Evolutionary conservation across 2,797 vertebrate genomes (phyloP).

Genomic region (Phrynocephalus vlangalii): DNA sequence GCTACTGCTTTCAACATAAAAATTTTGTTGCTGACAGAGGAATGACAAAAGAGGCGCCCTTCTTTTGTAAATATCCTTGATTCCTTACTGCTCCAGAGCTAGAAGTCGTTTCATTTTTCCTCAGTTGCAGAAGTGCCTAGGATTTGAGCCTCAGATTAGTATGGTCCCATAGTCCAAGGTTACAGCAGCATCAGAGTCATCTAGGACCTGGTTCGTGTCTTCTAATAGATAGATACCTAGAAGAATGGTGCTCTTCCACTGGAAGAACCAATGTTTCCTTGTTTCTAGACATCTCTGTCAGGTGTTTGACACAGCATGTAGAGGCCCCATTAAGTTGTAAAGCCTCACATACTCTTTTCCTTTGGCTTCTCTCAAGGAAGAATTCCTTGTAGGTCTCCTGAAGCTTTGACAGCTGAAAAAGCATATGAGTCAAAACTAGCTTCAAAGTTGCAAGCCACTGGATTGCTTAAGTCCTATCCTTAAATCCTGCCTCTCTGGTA

Average conservation of each 20-base stretch:
- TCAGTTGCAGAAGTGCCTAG: background rate
- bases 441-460: background rate
- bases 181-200: background rate
- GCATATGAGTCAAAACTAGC: background rate
- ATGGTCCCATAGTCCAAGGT: background rate
- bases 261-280: background rate
- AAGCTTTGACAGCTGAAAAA: conserved; percentile 33
- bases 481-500: conserved; percentile 14
- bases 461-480: background rate
- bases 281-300: background rate
- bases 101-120: background rate
- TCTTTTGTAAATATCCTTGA: background rate
- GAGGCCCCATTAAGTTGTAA: background rate
- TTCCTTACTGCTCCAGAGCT: background rate
- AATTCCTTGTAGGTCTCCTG: conserved; percentile 23
- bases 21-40: background rate
- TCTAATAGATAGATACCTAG: background rate
- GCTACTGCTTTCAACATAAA: background rate
- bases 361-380: background rate
- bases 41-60: too few species aligned
- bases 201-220: too few species aligned
- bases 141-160: background rate
- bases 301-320: background rate
- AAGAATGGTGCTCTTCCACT: background rate
- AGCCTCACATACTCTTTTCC: background rate